Evolutionary conservation across 2,888 invertebrate genomes (phyloP).

Genomic region (Heliconius aoede): DNA sequence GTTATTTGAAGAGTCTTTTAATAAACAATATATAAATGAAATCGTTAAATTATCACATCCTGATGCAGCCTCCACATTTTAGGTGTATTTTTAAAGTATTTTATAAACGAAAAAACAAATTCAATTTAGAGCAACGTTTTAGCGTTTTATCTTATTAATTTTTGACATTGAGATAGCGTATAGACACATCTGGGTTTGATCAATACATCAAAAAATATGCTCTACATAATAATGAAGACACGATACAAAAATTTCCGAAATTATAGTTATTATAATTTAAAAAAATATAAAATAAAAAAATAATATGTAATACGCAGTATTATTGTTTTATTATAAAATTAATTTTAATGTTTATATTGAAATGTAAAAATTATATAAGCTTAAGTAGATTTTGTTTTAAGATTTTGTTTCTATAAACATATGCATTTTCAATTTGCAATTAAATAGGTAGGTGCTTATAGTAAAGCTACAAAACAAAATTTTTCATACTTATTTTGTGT

Average conservation of each 20-base stretch:
- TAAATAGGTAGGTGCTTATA: no score
- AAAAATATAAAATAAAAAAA: no score
- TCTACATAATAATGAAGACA: background rate
- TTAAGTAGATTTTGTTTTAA: no score
- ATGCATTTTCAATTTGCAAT: no score
- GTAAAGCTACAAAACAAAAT: no score
- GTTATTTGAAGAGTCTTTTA: background rate
- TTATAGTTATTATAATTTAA: background rate
- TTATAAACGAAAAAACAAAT: background rate
- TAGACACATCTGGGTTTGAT: background rate
- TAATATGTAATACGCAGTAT: background rate
- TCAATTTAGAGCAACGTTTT: conserved; percentile 1
- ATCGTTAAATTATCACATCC: background rate
- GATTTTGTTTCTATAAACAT: no score
- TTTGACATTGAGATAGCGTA: background rate
- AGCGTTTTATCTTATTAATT: background rate
- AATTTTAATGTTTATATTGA: no score
- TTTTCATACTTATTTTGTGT: no score
- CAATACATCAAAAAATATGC: background rate
- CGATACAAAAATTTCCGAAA: background rate
- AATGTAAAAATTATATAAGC: no score
- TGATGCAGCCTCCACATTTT: background rate
- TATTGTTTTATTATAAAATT: no score
- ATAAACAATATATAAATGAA: conserved; percentile 7
- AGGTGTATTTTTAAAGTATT: background rate